Base-by-base conservation (phyloP, 2,888 invertebrate genomes). In the Nemoura dubitans region DNA sequence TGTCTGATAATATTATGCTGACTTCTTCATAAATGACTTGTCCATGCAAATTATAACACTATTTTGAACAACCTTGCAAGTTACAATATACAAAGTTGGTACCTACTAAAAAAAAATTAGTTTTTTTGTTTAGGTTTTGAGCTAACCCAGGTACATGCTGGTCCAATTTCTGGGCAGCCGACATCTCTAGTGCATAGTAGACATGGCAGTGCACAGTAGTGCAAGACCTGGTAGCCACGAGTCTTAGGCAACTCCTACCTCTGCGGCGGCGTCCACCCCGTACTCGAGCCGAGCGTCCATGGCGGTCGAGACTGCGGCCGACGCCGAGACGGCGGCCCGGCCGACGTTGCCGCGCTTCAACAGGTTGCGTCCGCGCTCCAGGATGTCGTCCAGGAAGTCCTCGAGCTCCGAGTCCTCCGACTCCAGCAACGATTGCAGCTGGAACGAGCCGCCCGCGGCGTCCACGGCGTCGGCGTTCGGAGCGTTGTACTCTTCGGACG, bases 321-420 rank as follows among this genome's bases (percentile, higher is more conserved):
- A 90, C 88, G 91, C 85, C 42, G 36, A 86, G 3, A 77, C 85
- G 21, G 59, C 84, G 6, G 83, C 78, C 1, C 86, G 85, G 14
- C 29, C 42, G 7, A 86, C 21, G 87, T 86, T 30, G 76, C 92
- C 93, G 89, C 93, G 93, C 87, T 94, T 93, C 87, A 95, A 92
- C 88, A 94, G 92, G 87, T 93, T 94, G 88, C 93, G 93, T 2
- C 93, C 93, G 81, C 94, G 92, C 90, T 95, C 95, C 14, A 94
- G 91, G 88, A 95, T 93, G 89, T 95, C 95, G 88, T 96, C 96
- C 0, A 96, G 91, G 88, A 96, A 94, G 89, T 96, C 96, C 90
- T 97, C 97, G 0, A 96, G 93, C 89, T 97, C 97, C 0, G 96
- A 96, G 90, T 97, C 97, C 88, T 97, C 97, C 0, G 96, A 96